Evolutionary conservation across 2,888 invertebrate species (phyloP).

Genomic region (Vanessa cardui): DNA sequence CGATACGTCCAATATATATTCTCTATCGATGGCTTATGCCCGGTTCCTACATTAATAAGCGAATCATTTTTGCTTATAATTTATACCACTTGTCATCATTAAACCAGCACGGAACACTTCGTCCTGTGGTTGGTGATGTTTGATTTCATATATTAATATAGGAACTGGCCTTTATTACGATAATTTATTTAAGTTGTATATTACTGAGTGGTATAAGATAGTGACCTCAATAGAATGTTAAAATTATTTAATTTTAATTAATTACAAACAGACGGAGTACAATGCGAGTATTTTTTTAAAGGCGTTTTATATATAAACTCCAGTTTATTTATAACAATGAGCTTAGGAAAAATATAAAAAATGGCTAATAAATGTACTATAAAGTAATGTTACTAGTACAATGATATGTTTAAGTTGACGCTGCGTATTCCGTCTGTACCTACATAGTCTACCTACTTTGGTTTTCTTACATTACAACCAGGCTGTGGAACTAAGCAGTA

Average conservation of each 20-base stretch:
- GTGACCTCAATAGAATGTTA: constrained; percentile 10
- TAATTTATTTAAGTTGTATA: constrained; percentile 2
- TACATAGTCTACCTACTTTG: constrained; percentile 9
- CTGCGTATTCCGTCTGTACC: constrained; percentile 7
- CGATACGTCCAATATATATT: constrained; percentile 40
- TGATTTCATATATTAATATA: constrained; percentile 14
- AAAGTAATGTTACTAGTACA: too few species aligned
- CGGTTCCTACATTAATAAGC: constrained; percentile 8
- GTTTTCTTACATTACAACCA: constrained; percentile 25
- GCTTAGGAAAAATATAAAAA: too few species aligned
- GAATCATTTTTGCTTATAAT: not conserved
- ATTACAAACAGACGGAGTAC: constrained; percentile 14
- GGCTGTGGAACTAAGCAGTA: constrained; percentile 45
- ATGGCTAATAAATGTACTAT: too few species aligned
- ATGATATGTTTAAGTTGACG: not conserved
- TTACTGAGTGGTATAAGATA: constrained; percentile 19
- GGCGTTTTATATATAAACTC: not conserved
- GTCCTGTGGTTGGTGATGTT: not conserved
- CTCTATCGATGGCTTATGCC: constrained; percentile 24
- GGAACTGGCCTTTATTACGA: not conserved
- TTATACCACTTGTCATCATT: not conserved
- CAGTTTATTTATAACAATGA: not conserved
- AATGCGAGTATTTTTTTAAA: not conserved
- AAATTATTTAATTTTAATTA: constrained; percentile 7
- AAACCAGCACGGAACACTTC: not conserved